Conservation (phyloP, 2,113 vertebrate genomes). For the Tragelaphus strepsiceros region DNA sequence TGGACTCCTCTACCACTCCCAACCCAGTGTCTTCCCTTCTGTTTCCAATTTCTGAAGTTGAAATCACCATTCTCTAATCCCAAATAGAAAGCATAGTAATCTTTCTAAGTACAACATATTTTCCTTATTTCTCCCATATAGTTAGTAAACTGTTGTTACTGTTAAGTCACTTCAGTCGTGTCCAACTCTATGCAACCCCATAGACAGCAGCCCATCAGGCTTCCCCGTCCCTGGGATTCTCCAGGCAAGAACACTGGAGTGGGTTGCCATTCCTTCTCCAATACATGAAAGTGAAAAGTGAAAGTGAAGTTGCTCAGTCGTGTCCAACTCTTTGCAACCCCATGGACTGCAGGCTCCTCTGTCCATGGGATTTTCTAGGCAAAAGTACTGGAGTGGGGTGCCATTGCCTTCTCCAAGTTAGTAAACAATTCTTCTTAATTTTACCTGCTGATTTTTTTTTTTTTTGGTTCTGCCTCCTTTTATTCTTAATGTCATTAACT, state of each 20-base stretch:
- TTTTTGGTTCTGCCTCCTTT: not conserved
- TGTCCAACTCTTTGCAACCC: too few relatives aligned
- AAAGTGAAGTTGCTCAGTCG: too few relatives aligned
- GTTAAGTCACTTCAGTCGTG: too few relatives aligned
- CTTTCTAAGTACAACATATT: not conserved
- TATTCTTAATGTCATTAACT: not conserved
- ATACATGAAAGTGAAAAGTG: too few relatives aligned
- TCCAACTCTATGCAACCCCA: too few relatives aligned
- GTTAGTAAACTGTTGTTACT: not conserved
- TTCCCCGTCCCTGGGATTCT: too few relatives aligned
- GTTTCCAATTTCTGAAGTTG: not conserved
- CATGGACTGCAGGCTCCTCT: too few relatives aligned
- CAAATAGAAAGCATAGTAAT: not conserved
- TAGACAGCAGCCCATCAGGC: too few relatives aligned
- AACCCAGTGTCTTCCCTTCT: not conserved
- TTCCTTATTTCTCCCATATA: not conserved
- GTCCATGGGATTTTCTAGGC: too few relatives aligned
- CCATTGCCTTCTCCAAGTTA: not conserved
- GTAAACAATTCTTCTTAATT: not conserved
- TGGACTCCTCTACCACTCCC: not conserved
- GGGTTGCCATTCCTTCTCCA: too few relatives aligned
- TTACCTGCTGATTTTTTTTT: not conserved
- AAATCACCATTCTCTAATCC: not conserved
- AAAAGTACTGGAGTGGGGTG: too few relatives aligned
- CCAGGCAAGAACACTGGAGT: too few relatives aligned